Evolutionary conservation across 2,113 vertebrate genomes (phyloP).

Genomic region (Hippocampus mohnikei): DNA sequence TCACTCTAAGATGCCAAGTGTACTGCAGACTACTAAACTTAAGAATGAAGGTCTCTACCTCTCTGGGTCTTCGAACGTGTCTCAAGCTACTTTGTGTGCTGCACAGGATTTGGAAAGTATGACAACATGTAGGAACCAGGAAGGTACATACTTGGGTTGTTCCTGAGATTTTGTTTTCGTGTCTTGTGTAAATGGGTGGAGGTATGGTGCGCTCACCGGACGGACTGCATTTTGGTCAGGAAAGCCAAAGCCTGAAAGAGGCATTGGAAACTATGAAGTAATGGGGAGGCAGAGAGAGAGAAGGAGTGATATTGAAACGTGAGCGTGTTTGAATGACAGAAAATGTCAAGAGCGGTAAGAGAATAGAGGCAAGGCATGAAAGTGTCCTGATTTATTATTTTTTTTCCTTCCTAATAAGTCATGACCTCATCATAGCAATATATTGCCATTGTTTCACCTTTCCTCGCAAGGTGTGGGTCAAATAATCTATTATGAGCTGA

Average conservation of each 20-base stretch:
- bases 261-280: conserved; percentile 64
- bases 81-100: conserved; percentile 40
- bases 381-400: not conserved
- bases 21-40: not conserved
- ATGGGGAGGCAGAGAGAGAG: conserved; percentile 33
- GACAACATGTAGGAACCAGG: conserved; percentile 42
- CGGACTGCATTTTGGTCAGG: conserved; percentile 34
- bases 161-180: conserved; percentile 26
- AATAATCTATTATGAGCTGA: not conserved
- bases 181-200: conserved; percentile 33
- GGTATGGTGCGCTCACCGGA: conserved; percentile 12
- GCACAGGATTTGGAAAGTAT: conserved; percentile 63
- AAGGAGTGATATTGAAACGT: conserved; percentile 9
- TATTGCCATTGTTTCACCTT: not conserved
- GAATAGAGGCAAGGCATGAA: not conserved
- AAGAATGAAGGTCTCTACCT: not conserved
- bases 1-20: not conserved
- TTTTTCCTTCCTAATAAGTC: not conserved
- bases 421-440: not conserved
- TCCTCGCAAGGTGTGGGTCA: not conserved
- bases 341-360: conserved; percentile 29
- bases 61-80: conserved; percentile 21
- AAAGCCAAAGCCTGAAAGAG: conserved; percentile 52
- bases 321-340: conserved; percentile 19
- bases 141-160: conserved; percentile 27